These are phyloP conservation scores for Fulica atra DNA, from an alignment of 2,113 vertebrate genomes.

Conservation along the genomic window DNA sequence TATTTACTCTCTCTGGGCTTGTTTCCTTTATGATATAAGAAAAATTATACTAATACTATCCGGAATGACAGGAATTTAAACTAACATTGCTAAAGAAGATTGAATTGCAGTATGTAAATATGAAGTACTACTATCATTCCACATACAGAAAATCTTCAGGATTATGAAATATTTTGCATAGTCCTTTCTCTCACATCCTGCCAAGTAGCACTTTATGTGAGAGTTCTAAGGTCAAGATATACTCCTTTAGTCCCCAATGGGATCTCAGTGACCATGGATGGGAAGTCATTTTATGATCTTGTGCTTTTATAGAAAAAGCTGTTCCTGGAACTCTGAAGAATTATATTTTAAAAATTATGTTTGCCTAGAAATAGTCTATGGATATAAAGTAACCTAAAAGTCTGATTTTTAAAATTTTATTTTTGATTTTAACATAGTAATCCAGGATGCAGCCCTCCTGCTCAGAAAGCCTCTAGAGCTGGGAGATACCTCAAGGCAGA, in stretches of 20 bases:
- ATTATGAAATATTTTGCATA: neutral
- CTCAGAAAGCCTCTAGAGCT: neutral
- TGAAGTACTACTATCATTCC: neutral
- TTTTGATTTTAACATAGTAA: neutral
- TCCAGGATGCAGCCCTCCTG: neutral
- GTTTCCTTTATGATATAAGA: constrained; percentile 8
- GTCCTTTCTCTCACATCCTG: neutral
- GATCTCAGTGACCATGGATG: neutral
- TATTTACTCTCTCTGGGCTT: neutral
- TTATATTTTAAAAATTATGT: neutral
- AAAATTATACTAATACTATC: neutral
- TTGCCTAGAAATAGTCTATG: neutral
- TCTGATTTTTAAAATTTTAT: accelerated
- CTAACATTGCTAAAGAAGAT: constrained; percentile 21
- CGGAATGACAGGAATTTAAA: constrained; percentile 37
- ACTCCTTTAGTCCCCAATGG: neutral
- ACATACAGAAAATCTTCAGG: constrained; percentile 6
- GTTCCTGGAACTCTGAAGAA: neutral
- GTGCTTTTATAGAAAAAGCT: neutral
- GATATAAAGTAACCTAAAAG: neutral
- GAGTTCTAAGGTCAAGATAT: neutral
- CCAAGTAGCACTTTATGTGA: neutral
- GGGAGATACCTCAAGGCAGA: neutral
- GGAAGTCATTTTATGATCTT: neutral
- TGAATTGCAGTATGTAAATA: constrained; percentile 24